A percentile compares a stretch with the other conserved stretches of the same genome.
Conservation (phyloP, 1,140 invertebrate genomes). For the Trialeurodes vaporariorum region DNA sequence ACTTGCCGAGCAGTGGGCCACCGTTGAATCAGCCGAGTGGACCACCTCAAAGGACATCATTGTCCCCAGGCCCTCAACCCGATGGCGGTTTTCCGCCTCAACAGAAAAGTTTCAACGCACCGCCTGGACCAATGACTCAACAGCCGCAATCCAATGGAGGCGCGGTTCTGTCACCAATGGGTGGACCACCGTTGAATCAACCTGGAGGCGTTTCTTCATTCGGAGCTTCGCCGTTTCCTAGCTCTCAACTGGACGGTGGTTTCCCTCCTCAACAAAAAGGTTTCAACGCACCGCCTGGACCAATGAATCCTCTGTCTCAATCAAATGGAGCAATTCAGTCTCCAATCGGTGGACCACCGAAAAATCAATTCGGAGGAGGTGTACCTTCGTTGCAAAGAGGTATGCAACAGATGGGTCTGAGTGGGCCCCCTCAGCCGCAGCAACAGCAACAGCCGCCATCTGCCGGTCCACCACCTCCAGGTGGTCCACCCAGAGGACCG, state of each 20-base stretch:
- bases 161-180: not conserved
- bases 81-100: not conserved
- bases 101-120: not conserved
- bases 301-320: constrained; percentile 2
- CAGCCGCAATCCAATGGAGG: not conserved
- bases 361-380: no score
- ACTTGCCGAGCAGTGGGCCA: not conserved
- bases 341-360: not conserved
- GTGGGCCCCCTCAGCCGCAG: not conserved
- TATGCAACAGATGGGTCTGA: not conserved
- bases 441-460: not conserved
- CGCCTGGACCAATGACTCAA: not conserved
- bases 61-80: not conserved
- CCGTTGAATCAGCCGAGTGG: not conserved
- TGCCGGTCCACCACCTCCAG: not conserved
- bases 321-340: not conserved
- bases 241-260: not conserved
- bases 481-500: no score
- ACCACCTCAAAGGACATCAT: not conserved
- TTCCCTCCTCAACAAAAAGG: not conserved
- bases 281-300: not conserved
- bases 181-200: not conserved
- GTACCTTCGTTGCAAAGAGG: no score
- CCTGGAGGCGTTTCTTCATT: not conserved
- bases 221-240: not conserved